Evolutionary conservation across 2,797 vertebrate species (phyloP).

Genomic region (Gymnothorax javanicus): DNA sequence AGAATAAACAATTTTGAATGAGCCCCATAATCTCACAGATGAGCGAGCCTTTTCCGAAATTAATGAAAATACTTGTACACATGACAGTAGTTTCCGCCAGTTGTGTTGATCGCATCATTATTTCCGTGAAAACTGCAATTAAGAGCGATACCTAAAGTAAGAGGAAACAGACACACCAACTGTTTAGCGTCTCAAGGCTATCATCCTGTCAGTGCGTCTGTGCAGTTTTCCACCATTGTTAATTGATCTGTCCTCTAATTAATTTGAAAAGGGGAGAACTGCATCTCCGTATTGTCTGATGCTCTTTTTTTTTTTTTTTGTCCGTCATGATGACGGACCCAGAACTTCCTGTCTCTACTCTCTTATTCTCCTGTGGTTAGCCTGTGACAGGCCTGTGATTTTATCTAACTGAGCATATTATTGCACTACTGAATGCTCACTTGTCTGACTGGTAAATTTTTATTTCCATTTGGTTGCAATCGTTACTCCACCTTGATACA

Average conservation of each 20-base stretch:
- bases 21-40: constrained; percentile 48
- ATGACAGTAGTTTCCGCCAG: constrained; percentile 69
- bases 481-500: neutral
- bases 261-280: constrained; percentile 78
- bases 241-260: constrained; percentile 85
- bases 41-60: constrained; percentile 62
- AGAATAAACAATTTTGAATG: too few relatives aligned
- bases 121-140: constrained; percentile 81
- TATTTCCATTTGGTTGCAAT: neutral
- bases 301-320: constrained; percentile 70
- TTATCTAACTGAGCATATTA: neutral
- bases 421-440: neutral
- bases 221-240: constrained; percentile 78
- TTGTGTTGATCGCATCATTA: constrained; percentile 78
- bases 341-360: neutral
- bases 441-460: neutral
- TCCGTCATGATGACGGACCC: constrained; percentile 69
- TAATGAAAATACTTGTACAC: constrained; percentile 70
- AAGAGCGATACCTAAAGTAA: constrained; percentile 72
- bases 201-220: constrained; percentile 75
- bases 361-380: neutral
- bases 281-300: constrained; percentile 74
- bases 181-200: constrained; percentile 82
- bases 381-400: neutral
- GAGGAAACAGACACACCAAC: constrained; percentile 67